Conservation (phyloP, 2,113 vertebrate genomes). For the Barnardius zonarius region DNA sequence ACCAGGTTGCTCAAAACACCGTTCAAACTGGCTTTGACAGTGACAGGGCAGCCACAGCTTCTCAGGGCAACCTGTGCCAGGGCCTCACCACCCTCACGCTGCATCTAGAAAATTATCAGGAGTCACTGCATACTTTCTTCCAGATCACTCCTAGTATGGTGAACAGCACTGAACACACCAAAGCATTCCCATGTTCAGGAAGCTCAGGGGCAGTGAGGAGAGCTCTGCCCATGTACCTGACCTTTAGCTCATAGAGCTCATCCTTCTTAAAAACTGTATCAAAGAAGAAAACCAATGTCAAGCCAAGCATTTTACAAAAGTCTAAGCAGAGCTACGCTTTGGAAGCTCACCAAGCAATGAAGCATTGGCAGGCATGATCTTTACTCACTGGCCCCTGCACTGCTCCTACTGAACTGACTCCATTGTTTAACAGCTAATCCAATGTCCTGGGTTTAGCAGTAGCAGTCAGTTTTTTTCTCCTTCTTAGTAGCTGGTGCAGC, state of each 20-base stretch:
- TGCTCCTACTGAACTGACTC: not conserved
- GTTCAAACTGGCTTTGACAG: not conserved
- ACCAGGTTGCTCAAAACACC: not conserved
- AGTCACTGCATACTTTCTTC: not conserved
- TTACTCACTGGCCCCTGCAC: not conserved
- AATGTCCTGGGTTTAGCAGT: too few species aligned
- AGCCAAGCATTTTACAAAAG: not conserved
- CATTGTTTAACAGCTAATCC: not conserved
- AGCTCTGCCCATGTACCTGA: not conserved
- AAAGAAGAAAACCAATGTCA: fast-evolving
- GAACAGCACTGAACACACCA: fast-evolving
- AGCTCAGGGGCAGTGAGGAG: not conserved
- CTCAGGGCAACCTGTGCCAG: not conserved
- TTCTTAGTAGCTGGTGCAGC: too few species aligned
- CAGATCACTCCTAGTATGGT: fast-evolving
- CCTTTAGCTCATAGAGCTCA: fast-evolving
- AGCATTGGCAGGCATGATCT: not conserved
- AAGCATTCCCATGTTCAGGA: too few species aligned
- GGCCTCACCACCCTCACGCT: not conserved
- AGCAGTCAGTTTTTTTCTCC: too few species aligned
- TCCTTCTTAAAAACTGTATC: not conserved
- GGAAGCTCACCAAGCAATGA: not conserved
- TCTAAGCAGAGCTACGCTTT: not conserved
- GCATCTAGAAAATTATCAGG: not conserved
- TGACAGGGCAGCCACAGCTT: not conserved